A percentile compares a stretch with the other conserved stretches of the same genome.
Conservation (phyloP, 2,113 vertebrate species). For the Acanthisitta chloris region DNA sequence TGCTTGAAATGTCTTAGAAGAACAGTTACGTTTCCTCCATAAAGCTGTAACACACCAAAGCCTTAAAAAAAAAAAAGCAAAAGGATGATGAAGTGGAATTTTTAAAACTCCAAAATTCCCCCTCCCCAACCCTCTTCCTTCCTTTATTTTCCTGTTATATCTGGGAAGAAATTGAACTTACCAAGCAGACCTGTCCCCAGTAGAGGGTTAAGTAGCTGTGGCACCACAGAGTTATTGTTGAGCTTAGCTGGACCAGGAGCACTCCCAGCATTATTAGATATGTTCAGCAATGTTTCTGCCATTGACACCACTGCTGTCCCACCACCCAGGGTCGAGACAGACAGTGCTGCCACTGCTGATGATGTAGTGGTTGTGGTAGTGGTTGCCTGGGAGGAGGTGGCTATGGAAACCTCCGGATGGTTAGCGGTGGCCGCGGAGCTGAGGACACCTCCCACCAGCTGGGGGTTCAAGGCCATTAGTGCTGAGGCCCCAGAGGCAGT, state of each 20-base stretch:
- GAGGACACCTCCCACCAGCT: conserved; percentile 84
- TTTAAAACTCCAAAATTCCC: conserved; percentile 49
- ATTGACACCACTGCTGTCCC: conserved; percentile 85
- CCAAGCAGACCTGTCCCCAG: conserved; percentile 83
- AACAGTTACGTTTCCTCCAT: background rate
- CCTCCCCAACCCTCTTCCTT: background rate
- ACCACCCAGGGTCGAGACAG: conserved; percentile 82
- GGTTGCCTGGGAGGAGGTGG: conserved; percentile 89
- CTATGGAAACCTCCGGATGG: conserved; percentile 90
- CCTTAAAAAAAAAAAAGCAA: conserved; percentile 63
- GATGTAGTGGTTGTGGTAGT: conserved; percentile 90
- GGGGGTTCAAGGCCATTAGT: conserved; percentile 81
- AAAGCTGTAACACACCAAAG: conserved; percentile 60
- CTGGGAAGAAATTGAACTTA: conserved; percentile 73
- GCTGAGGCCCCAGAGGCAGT: conserved; percentile 76
- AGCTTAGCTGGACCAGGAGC: conserved; percentile 77
- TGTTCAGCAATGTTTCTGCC: conserved; percentile 80
- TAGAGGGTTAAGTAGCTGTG: conserved; percentile 84
- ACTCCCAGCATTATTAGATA: conserved; percentile 75
- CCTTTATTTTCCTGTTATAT: conserved; percentile 42
- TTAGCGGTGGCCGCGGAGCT: conserved; percentile 83
- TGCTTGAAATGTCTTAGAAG: background rate
- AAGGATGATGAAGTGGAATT: conserved; percentile 49
- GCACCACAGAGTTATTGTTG: conserved; percentile 77
- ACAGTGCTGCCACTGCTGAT: conserved; percentile 84